phyloP scores from a whole-genome alignment of 2,888 invertebrate genomes.

The Megalurothrips usitatus region DNA sequence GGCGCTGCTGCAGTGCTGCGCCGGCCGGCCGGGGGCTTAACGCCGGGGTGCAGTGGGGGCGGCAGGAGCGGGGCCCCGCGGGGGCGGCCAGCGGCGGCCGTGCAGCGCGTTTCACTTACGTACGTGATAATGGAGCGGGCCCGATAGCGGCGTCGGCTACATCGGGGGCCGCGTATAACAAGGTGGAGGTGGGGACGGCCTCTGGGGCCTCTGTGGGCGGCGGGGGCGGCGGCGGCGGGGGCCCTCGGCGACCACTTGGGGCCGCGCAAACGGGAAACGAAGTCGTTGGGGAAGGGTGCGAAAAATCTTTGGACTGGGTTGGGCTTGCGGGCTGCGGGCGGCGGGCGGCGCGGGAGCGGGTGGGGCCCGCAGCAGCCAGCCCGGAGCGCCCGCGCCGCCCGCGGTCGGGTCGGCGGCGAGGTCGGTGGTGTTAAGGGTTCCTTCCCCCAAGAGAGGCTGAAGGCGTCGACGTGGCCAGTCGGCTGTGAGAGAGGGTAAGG shows the following conservation, averaged over 20 bases:
- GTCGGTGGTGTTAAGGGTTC: background rate
- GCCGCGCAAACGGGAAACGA: conserved; percentile 11
- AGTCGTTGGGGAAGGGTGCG: background rate
- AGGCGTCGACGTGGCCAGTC: no score
- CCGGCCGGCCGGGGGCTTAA: no score
- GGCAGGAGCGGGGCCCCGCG: background rate
- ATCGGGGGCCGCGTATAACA: background rate
- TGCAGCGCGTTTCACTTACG: no score
- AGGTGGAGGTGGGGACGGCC: background rate
- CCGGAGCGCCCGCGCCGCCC: background rate
- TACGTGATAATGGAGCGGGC: background rate
- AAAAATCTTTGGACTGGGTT: background rate
- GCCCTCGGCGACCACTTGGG: conserved; percentile 2
- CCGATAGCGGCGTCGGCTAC: background rate
- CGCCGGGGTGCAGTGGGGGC: background rate
- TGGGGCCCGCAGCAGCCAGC: background rate
- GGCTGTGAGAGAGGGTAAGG: no score
- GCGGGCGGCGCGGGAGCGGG: no score
- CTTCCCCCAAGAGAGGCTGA: background rate
- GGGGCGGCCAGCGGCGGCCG: background rate
- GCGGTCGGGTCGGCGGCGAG: background rate
- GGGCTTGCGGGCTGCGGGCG: background rate
- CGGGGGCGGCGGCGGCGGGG: background rate
- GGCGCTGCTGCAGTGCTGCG: no score
- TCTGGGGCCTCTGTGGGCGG: background rate